Conservation (phyloP, 2,797 vertebrate genomes). For the Lophotriccus pileatus region DNA sequence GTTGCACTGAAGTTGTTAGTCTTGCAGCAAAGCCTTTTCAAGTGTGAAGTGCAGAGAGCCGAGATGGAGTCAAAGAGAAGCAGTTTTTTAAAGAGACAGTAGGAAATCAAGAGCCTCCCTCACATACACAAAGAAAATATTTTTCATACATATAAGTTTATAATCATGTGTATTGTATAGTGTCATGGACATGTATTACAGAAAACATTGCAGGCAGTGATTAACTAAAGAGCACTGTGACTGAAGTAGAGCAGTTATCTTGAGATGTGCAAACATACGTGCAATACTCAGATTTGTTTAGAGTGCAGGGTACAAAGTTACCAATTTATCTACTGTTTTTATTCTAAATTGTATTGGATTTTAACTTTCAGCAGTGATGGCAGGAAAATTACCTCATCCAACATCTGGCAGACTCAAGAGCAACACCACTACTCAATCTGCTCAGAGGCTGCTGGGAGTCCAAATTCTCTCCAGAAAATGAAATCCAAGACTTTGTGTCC, state of each 20-base stretch:
- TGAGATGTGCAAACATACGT: neutral
- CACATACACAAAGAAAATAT: neutral
- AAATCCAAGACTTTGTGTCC: neutral
- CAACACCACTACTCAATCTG: neutral
- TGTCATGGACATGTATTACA: neutral
- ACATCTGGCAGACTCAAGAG: neutral
- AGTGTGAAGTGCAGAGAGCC: neutral
- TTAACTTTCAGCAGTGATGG: neutral
- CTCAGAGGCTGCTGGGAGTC: neutral
- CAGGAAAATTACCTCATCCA: neutral
- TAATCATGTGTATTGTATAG: neutral
- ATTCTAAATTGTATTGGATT: neutral
- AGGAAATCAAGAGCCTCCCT: neutral
- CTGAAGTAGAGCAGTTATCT: neutral
- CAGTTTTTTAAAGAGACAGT: neutral
- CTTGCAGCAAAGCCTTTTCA: neutral
- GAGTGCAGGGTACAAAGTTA: neutral
- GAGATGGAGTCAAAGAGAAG: neutral
- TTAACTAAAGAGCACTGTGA: neutral
- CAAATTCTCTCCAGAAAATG: neutral
- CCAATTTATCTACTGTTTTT: neutral
- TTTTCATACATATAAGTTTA: neutral
- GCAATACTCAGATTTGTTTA: neutral
- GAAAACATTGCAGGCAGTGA: neutral
- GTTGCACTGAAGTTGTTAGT: neutral